phyloP scores from a whole-genome alignment of 2,888 invertebrate species.

The Callinectes sapidus region DNA sequence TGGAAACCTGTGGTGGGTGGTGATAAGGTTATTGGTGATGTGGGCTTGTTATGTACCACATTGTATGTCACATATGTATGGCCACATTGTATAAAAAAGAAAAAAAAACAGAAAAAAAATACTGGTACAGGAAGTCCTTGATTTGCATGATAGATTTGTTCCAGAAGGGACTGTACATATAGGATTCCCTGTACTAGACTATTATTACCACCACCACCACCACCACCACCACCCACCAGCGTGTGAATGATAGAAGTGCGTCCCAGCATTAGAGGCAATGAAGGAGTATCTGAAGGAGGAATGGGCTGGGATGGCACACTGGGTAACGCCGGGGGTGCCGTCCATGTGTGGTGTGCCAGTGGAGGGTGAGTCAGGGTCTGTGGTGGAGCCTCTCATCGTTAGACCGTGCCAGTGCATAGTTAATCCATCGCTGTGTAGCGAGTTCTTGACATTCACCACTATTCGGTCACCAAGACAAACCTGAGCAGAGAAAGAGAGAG shows the following conservation, averaged over 20 bases:
- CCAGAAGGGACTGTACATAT: no score
- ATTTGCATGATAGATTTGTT: no score
- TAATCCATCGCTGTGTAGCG: constrained; percentile 75
- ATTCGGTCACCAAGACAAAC: constrained; percentile 76
- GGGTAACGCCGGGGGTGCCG: constrained; percentile 76
- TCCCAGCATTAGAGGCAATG: constrained; percentile 74
- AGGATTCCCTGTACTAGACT: no score
- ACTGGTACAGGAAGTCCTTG: no score
- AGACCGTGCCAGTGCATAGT: constrained; percentile 79
- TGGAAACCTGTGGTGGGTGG: constrained; percentile 83
- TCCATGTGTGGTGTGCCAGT: constrained; percentile 76
- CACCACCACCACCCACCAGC: constrained; percentile 72
- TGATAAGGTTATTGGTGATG: neutral
- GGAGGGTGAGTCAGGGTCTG: constrained; percentile 73
- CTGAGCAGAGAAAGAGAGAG: constrained; percentile 65
- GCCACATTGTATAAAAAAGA: no score
- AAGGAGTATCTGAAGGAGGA: constrained; percentile 74
- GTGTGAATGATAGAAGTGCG: constrained; percentile 75
- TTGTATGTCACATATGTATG: no score
- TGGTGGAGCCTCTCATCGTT: constrained; percentile 23
- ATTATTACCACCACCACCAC: neutral
- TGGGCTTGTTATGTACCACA: neutral
- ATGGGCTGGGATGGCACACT: constrained; percentile 76
- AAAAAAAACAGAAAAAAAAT: no score
- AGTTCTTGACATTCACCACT: constrained; percentile 76